Base-by-base conservation (phyloP, 2,113 vertebrate species). In the Sturnira hondurensis region DNA sequence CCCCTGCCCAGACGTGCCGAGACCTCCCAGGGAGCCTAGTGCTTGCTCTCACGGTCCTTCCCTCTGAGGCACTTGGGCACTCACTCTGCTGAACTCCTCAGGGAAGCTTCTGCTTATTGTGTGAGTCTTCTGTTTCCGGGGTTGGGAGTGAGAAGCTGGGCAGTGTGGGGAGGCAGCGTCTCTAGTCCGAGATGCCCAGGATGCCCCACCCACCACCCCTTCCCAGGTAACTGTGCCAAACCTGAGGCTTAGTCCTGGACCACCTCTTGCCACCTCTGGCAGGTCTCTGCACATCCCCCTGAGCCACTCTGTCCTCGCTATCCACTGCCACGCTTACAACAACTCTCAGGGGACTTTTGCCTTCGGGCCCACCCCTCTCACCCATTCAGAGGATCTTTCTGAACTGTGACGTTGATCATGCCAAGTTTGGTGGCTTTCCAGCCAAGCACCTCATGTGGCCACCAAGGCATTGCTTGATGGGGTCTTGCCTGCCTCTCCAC, bases 51-150 rank as follows among this genome's bases (percentile, higher is more conserved):
- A 0, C 13, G 28, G n/a, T 87, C 47, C 16, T 76, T 31, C 24
- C 26, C 36, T n/a, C 9, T 2, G 0, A 14, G 45, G 26, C 16
- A 1, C 54, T 17, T 26, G 12, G 38, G 36, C 56, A n/a, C 31
- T 33, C 56, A n/a, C 31, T 7, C 0, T 47, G 91, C 33, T 43
- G 26, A 67, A 22, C 54, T 71, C 24, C 24, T 52, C 10, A 33
- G 56, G 41, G 65, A 45, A 33, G n/a, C 54, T 13, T 70, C 2
- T 20, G 78, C 45, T 83, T 24, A 68, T 41, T 0, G 1, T 33
- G 20, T 16, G 12, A 86, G 26, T 70, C 41, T 76, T 65, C 52
- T 58, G 52, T 54, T 65, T 80, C 5, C 0, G 33, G 52, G 56
- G 7, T 17, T 1, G 2, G 36, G 76, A 16, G 12, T 78, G 56